Percentiles rank a stretch among this genome's conserved stretches.
These are phyloP conservation scores for Orius insidiosus DNA, from an alignment of 1,140 invertebrate species.

Conservation along the genomic window DNA sequence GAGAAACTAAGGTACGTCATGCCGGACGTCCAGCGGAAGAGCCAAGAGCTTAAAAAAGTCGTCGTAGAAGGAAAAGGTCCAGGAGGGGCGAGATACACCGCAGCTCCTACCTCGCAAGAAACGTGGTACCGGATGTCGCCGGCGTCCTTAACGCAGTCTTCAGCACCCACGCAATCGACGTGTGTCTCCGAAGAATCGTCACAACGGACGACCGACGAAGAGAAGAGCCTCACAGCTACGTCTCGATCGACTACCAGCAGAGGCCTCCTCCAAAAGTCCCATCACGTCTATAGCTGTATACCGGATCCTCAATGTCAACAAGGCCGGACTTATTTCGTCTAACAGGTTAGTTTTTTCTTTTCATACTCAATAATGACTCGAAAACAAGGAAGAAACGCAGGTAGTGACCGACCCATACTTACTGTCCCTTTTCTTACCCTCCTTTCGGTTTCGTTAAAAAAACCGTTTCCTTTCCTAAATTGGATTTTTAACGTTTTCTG, in stretches of 20 bases:
- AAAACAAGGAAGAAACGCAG: neutral
- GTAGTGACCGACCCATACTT: too few species aligned
- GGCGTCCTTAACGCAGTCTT: slow-evolving; percentile 25
- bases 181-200: slow-evolving; percentile 43
- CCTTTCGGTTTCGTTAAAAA: neutral
- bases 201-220: slow-evolving; percentile 36
- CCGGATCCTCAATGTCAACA: slow-evolving; percentile 28
- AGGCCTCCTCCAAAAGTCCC: slow-evolving; percentile 26
- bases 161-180: slow-evolving; percentile 38
- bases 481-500: too few species aligned
- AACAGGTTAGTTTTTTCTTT: slow-evolving; percentile 11
- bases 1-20: slow-evolving; percentile 76
- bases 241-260: slow-evolving; percentile 23
- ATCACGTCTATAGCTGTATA: slow-evolving; percentile 37
- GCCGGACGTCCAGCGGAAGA: slow-evolving; percentile 42
- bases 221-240: slow-evolving; percentile 31
- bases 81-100: slow-evolving; percentile 32
- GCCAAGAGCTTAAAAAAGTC: slow-evolving; percentile 22
- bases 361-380: neutral
- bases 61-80: slow-evolving; percentile 28
- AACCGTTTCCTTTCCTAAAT: slow-evolving; percentile 1
- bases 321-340: slow-evolving; percentile 23
- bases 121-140: slow-evolving; percentile 31
- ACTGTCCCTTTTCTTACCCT: too few species aligned
- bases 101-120: slow-evolving; percentile 32